Evolutionary conservation across 53 echinoderm and acorn worm genomes (phyloP).

Genomic region (Luidia sarsii): DNA sequence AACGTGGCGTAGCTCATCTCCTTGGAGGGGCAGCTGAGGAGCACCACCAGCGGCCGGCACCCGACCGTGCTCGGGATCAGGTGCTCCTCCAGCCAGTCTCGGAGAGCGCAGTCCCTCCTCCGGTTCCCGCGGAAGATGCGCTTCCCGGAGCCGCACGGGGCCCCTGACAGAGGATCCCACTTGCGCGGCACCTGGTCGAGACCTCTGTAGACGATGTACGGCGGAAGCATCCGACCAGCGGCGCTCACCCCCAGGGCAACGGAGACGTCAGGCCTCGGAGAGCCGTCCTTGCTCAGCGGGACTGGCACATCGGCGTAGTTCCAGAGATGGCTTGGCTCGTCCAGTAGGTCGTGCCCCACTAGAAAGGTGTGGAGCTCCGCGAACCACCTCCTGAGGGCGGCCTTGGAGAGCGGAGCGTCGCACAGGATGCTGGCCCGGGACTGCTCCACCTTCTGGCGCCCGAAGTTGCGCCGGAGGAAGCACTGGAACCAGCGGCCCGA

Average conservation of each 20-base stretch:
- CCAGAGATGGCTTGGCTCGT: slow-evolving; percentile 43
- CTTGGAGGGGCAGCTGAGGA: slow-evolving; percentile 39
- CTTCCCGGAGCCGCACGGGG: slow-evolving; percentile 36
- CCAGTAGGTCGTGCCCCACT: slow-evolving; percentile 24
- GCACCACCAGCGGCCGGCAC: slow-evolving; percentile 28
- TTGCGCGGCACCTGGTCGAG: slow-evolving; percentile 5
- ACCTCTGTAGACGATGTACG: slow-evolving; percentile 47
- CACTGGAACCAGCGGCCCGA: slow-evolving; percentile 48
- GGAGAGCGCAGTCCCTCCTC: background rate
- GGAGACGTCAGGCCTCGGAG: background rate
- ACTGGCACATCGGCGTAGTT: background rate
- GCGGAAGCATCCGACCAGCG: slow-evolving; percentile 43
- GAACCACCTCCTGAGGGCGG: slow-evolving; percentile 41
- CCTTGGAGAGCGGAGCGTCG: slow-evolving; percentile 3
- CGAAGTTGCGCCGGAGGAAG: slow-evolving; percentile 44
- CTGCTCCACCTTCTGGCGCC: slow-evolving; percentile 33
- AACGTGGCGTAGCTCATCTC: slow-evolving; percentile 35
- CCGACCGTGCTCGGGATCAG: slow-evolving; percentile 8
- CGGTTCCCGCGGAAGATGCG: slow-evolving; percentile 18
- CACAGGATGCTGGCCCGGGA: slow-evolving; percentile 23
- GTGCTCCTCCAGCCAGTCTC: slow-evolving; percentile 58
- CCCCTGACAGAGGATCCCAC: slow-evolving; percentile 54
- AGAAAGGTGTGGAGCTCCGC: slow-evolving; percentile 43
- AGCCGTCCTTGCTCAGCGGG: background rate
- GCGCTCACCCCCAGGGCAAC: slow-evolving; percentile 26